phyloP scores from a whole-genome alignment of 2,113 vertebrate genomes.

The Callorhinus ursinus region DNA sequence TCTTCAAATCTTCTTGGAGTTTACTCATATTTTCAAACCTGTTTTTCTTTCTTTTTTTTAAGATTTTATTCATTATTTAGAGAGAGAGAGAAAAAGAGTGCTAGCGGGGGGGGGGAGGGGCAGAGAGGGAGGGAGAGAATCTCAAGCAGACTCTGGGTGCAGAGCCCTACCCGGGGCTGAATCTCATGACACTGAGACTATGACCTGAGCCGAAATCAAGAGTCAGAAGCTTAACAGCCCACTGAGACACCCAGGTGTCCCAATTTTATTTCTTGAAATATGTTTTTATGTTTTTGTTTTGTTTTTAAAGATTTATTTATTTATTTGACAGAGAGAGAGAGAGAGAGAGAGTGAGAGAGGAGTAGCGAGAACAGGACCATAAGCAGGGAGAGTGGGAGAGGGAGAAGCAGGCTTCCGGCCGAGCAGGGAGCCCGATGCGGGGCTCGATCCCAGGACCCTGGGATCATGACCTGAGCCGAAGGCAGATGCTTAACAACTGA shows the following conservation, averaged over 20 bases:
- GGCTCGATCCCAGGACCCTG: background rate
- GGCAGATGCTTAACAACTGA: background rate
- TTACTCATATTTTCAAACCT: constrained; percentile 40
- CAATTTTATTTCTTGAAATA: constrained; percentile 17
- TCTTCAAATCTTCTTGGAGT: background rate
- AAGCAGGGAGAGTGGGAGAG: too few species aligned
- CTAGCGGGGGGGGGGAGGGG: background rate
- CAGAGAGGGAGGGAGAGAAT: background rate
- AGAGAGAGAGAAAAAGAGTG: background rate
- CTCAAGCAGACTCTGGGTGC: background rate
- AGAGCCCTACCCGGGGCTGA: background rate
- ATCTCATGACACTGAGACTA: background rate
- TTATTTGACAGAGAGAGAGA: too few species aligned
- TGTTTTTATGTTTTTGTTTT: background rate
- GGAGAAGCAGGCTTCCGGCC: too few species aligned
- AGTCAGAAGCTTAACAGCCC: background rate
- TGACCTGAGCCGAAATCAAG: background rate
- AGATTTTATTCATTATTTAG: background rate
- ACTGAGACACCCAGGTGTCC: background rate
- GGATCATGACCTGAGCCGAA: background rate
- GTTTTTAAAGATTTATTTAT: too few species aligned
- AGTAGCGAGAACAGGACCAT: too few species aligned
- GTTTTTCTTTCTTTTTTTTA: background rate
- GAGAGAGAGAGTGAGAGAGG: too few species aligned
- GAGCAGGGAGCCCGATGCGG: background rate